Evolutionary conservation across 2,888 invertebrate species (phyloP), one percentile per base, ranked within the genome.

Genomic region (Chelonus formosanus): DNA sequence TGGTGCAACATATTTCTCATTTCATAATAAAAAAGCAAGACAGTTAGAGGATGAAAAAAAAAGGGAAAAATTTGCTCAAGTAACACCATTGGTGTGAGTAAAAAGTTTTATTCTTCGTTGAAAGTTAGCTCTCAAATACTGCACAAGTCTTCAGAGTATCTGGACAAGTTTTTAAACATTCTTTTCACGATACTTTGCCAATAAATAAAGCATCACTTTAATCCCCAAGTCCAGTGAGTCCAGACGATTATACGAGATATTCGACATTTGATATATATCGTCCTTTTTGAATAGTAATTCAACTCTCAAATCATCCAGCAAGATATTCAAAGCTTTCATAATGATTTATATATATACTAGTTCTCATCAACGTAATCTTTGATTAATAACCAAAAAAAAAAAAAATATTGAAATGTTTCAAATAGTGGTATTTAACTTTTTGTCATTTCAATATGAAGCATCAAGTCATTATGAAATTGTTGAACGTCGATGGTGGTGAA

Each of bases 51-150:
- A 50, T 3, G 44, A n/a, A 44, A 47, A 45, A 57, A 47, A 34
- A 7, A 57, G 8, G 40, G 57, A 56, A 36, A 47, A 50, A 68
- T 68, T 73, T 69, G 69, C 58, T 60, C 68, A 69, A 65, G 67
- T 60, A 75, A 69, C 67, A 53, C 59, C 57, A 54, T 48, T 57
- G 48, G 56, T 59, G 6, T 57, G 7, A 43, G 68, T 73, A 71
- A 67, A 43, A 65, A 53, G 54, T 67, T 70, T 63, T 67, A 69
- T 69, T 67, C 67, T 44, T 69, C 59, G 64, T 65, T 69, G 67
- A 67, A 67, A 69, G 66, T 60, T 70, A 67, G 20, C 67, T 61
- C 58, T 62, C 31, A 54, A 52, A 61, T 65, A 59, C 62, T 65
- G 44, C 45, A 64, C 59, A 34, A 56, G 45, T 10, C 60, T 68